Conservation (phyloP, 37 sponge, comb jelly and placozoan genomes). For the Beroe ovata region DNA sequence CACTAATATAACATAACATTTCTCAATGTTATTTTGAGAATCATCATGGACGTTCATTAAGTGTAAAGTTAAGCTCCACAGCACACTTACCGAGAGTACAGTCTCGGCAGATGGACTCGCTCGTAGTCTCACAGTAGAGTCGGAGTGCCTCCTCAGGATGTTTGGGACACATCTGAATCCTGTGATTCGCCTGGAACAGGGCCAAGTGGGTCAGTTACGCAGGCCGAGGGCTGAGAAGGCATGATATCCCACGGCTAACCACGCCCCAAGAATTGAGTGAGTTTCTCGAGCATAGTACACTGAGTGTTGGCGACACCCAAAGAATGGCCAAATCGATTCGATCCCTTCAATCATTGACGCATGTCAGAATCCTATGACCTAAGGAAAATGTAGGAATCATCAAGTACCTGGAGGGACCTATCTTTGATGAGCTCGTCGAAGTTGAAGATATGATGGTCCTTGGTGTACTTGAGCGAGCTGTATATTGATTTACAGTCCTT, state of each 20-base stretch:
- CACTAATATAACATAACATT: no score
- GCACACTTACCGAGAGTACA: constrained; percentile 34
- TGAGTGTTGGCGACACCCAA: neutral
- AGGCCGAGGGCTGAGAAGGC: no score
- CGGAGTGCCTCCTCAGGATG: constrained; percentile 52
- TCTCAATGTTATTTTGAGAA: no score
- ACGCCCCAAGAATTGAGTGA: no score
- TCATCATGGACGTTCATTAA: no score
- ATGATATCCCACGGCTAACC: no score
- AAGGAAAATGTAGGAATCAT: no score
- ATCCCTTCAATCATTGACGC: no score
- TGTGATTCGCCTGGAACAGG: constrained; percentile 62
- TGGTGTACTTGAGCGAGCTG: constrained; percentile 67
- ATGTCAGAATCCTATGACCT: no score
- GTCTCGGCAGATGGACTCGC: constrained; percentile 64
- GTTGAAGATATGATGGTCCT: constrained; percentile 66
- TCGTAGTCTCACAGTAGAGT: constrained; percentile 66
- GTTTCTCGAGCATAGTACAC: no score
- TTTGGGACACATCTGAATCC: constrained; percentile 21
- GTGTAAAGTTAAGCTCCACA: no score
- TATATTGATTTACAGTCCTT: constrained; percentile 65
- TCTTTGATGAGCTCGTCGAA: constrained; percentile 67
- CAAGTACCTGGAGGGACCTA: constrained; percentile 63
- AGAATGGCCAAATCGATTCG: neutral
- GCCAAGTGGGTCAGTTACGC: no score